Base-by-base conservation (phyloP, 1,140 invertebrate species). In the Arctopsyche grandis region DNA sequence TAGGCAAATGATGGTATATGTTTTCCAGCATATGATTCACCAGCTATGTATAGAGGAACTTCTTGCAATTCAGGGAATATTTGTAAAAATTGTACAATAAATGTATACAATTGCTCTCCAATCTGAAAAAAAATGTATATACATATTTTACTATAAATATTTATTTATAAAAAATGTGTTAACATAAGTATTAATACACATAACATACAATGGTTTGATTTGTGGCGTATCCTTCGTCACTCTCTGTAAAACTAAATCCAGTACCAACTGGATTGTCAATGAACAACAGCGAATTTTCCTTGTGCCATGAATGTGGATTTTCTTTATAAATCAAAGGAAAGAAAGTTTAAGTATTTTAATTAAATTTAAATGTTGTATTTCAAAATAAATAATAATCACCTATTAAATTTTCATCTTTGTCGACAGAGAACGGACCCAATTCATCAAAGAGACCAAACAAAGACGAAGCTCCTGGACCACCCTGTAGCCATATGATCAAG, bases 181-280 rank as follows among this genome's bases (percentile, higher is more conserved):
- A n/a, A n/a, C n/a, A 46, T 46, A 63, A 24, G 16, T 63, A 24
- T 16, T 9, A 63, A 63, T 24, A 56, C 22, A 38, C 9, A n/a
- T n/a, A n/a, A 66, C 73, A 75, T 77, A 89, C 88, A 83, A 85
- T 88, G 10, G 90, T 91, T 86, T 94, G 90, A 85, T 93, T 92
- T 38, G 88, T 90, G 3, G 90, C 88, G 85, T 91, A 92, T 14
- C 92, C 91, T 19, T 86, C 86, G 12, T 92, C 88, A 77, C 90
- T 85, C 14, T 91, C 89, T 0, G 93, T 94, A 80, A 93, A 94
- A 86, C 93, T 94, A 83, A 90, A 94, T 0, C 93, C 93, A 56
- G 94, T 93, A 12, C 94, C 94, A n/a, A 95, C 95, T 3, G 96
- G 96, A 85, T 95, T 96, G 84, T 97, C 95, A 73, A 97, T 93